A percentile compares a stretch with the other conserved stretches of the same genome.
phyloP scores from a whole-genome alignment of 2,113 vertebrate species.

The Burhinus oedicnemus region DNA sequence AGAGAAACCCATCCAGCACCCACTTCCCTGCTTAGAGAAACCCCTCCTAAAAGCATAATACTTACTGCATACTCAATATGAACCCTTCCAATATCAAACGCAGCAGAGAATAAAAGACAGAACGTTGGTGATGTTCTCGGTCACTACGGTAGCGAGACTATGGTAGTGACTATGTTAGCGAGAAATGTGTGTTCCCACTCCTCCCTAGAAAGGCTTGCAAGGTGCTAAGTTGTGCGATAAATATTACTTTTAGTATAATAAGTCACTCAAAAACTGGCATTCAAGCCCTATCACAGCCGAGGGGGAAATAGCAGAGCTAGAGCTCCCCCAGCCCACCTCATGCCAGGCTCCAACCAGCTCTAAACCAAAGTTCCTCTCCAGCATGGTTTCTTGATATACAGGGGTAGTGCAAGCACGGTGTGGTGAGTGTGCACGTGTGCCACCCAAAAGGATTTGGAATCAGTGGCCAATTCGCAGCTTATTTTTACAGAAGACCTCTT shows the following conservation, averaged over 20 bases:
- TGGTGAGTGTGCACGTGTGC: background rate
- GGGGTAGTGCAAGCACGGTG: background rate
- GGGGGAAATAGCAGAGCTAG: background rate
- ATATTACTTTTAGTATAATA: background rate
- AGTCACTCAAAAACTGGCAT: background rate
- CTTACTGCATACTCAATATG: background rate
- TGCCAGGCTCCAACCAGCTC: background rate
- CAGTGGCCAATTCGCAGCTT: background rate
- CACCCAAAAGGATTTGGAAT: background rate
- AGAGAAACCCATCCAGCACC: background rate
- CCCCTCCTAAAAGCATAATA: background rate
- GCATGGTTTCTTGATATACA: accelerated
- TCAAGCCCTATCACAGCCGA: background rate
- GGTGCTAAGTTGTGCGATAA: background rate
- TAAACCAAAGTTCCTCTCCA: background rate
- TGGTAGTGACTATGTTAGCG: background rate
- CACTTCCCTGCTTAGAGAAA: background rate
- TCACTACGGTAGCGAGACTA: background rate
- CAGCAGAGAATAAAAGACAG: background rate
- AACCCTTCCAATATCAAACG: background rate
- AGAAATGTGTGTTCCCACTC: background rate
- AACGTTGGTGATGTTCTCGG: background rate
- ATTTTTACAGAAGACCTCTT: background rate
- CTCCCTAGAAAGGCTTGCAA: background rate
- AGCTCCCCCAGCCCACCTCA: too few relatives aligned